Conservation (phyloP, 2,797 vertebrate genomes). For the Sylvilagus floridanus region DNA sequence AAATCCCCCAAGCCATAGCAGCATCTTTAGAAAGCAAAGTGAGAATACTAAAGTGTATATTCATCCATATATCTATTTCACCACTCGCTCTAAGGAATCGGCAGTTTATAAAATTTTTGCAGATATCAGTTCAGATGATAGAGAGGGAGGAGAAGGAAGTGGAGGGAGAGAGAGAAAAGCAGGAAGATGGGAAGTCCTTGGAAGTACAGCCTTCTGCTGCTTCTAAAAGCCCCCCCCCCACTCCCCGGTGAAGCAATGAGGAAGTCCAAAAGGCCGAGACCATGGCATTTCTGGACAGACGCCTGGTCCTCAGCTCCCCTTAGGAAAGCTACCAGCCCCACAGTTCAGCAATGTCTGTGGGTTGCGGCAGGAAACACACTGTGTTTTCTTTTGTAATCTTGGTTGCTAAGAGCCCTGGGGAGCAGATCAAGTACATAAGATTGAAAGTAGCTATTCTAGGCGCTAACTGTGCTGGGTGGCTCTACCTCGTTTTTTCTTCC, state of each 20-base stretch:
- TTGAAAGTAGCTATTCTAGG: neutral
- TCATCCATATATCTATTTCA: neutral
- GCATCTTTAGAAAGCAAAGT: conserved; percentile 42
- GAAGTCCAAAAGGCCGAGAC: neutral
- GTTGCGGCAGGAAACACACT: neutral
- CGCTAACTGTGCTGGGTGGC: neutral
- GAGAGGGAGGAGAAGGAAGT: neutral
- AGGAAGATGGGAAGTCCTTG: neutral
- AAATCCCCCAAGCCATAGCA: neutral
- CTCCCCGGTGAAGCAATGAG: neutral
- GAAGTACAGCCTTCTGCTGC: neutral
- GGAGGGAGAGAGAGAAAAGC: neutral
- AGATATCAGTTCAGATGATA: neutral
- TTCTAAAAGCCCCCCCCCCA: too few relatives aligned
- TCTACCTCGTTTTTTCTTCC: neutral
- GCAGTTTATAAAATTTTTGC: conserved; percentile 1
- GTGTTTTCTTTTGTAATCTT: neutral
- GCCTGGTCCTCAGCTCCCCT: neutral
- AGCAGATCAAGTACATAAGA: neutral
- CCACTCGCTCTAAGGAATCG: neutral
- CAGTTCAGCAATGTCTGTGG: neutral
- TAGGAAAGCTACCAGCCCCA: neutral
- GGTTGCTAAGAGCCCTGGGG: neutral
- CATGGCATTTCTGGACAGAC: neutral
- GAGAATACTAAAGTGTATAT: neutral